Evolutionary conservation across 1,140 invertebrate species (phyloP), one percentile per base, ranked within the genome.

Genomic region (Danaus plexippus): DNA sequence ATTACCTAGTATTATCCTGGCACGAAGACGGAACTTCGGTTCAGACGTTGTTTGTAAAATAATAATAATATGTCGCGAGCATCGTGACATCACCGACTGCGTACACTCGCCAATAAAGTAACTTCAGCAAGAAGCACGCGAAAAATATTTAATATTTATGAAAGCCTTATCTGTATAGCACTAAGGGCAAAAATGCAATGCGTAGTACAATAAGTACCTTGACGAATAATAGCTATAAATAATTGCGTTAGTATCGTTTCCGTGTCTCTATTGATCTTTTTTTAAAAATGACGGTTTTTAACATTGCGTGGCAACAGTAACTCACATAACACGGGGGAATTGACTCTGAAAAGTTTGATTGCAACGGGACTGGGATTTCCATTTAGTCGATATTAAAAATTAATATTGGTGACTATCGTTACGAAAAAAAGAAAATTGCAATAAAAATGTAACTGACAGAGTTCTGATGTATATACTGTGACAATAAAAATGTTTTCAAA

Each of bases 201-300:
- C 12, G 51, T n/a, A 49, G 11, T 32, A 32, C 51, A 22, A 13
- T 22, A 48, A 40, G 43, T 59, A 56, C 13, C 42, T 60, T 60
- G 59, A 60, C 58, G 48, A 60, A 66, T 61, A 59, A 60, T 64
- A 52, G 57, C 63, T 47, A 65, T 67, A 65, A 71, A 71, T 70
- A 64, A 64, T 65, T 63, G 63, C 56, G 58, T 63, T 55, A 52
- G 60, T 63, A 66, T 61, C 64, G 63, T 62, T 72, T 63, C 61
- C 70, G 70, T 66, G 65, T 66, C 59, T 60, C 59, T 72, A 72
- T 72, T 67, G 70, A 72, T 72, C 65, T 66, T 69, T 72, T 62
- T 59, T 60, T 57, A 65, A 32, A 62, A 69, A 69, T 57, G 55
- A 60, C 44, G 46, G 52, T 62, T 40, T 46, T 45, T 47, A 57